Conservation (phyloP, 1,140 invertebrate species). For the Hydropsyche tenuis region DNA sequence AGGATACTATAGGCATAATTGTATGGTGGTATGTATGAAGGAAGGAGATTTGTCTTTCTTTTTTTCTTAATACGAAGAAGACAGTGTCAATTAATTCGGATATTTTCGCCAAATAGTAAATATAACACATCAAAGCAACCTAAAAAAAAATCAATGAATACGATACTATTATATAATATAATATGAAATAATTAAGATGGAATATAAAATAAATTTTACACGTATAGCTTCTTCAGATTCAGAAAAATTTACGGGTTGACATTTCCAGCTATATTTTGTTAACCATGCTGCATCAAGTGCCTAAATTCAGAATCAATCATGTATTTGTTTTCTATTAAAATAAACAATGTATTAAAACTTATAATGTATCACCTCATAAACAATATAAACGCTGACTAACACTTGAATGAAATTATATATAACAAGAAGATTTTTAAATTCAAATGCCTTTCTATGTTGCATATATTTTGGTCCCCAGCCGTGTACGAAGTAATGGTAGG, state of each 20-base stretch:
- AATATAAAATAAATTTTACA: constrained; percentile 67
- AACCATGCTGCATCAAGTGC: constrained; percentile 69
- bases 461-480: constrained; percentile 81
- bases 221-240: constrained; percentile 73
- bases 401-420: constrained; percentile 85
- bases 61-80: constrained; percentile 85
- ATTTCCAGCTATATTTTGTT: constrained; percentile 79
- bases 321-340: no score
- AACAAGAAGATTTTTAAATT: constrained; percentile 77
- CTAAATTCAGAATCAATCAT: constrained; percentile 56
- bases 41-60: constrained; percentile 76
- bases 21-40: constrained; percentile 79
- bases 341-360: no score
- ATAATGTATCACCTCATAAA: constrained; percentile 68
- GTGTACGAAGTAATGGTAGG: constrained; percentile 76
- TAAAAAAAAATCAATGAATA: no score
- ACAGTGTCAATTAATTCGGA: constrained; percentile 74
- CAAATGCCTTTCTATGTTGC: constrained; percentile 79
- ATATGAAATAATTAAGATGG: no score
- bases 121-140: no score
- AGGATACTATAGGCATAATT: constrained; percentile 68
- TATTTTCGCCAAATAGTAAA: no score
- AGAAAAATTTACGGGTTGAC: constrained; percentile 83
- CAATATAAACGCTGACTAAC: constrained; percentile 75
- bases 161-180: no score